Percentiles rank a stretch among this genome's conserved stretches.
Evolutionary conservation across 1,140 invertebrate genomes (phyloP).

Genomic region (Zaprionus gabonicus): DNA sequence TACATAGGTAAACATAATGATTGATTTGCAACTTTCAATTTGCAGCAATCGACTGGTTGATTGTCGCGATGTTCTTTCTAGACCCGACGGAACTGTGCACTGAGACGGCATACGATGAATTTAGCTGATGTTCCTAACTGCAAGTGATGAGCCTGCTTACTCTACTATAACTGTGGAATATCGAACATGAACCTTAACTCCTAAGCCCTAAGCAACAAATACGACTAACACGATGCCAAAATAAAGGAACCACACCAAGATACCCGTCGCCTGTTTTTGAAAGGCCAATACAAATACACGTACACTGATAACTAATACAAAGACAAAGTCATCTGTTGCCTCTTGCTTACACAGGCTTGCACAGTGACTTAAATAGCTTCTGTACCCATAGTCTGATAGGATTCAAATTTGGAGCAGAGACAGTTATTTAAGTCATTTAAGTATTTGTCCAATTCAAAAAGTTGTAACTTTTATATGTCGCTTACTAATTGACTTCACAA

Average conservation of each 20-base stretch:
- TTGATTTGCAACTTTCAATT: conserved; percentile 47
- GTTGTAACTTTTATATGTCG: too few species aligned
- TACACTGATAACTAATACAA: too few species aligned
- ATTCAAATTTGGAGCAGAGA: too few species aligned
- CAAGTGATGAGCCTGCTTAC: neutral
- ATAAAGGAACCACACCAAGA: neutral
- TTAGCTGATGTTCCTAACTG: conserved; percentile 52
- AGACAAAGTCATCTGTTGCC: too few species aligned
- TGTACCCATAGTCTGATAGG: too few species aligned
- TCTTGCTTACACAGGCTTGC: too few species aligned
- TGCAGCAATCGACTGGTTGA: conserved; percentile 63
- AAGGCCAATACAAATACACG: too few species aligned
- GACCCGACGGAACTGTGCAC: neutral
- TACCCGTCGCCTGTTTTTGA: too few species aligned
- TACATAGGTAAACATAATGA: conserved; percentile 39
- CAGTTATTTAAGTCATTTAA: too few species aligned
- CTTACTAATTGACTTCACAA: too few species aligned
- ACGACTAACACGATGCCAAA: conserved; percentile 6
- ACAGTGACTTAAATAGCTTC: too few species aligned
- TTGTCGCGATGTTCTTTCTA: conserved; percentile 45
- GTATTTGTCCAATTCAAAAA: too few species aligned
- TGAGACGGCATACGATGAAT: conserved; percentile 29
- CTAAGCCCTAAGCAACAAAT: neutral
- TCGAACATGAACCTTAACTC: neutral
- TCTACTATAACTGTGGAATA: neutral